A percentile compares a stretch with the other conserved stretches of the same genome.
phyloP scores from a whole-genome alignment of 2,113 vertebrate genomes.

The Corythoichthys haematopterus region DNA sequence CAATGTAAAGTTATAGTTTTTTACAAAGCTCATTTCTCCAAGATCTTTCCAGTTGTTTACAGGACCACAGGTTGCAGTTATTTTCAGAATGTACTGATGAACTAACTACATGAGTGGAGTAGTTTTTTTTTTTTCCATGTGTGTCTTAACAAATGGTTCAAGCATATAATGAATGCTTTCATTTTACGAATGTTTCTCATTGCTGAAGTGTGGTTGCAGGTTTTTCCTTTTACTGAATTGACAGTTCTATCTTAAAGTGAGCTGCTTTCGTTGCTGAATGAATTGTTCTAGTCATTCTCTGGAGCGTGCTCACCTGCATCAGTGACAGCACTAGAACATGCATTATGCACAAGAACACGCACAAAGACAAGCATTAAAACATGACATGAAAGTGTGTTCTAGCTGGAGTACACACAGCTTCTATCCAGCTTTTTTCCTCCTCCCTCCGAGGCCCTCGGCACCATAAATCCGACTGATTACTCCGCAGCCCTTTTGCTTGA shows the following conservation, averaged over 20 bases:
- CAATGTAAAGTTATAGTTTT: neutral
- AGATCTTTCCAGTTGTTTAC: neutral
- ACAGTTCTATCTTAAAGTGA: neutral
- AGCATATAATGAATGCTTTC: neutral
- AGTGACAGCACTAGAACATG: neutral
- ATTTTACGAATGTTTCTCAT: neutral
- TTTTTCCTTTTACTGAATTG: neutral
- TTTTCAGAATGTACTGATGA: no score
- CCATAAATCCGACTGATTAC: slow-evolving; percentile 99
- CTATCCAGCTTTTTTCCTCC: slow-evolving; percentile 71
- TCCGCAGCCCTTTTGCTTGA: slow-evolving; percentile 96
- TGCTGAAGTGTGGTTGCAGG: neutral
- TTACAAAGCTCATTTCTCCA: neutral
- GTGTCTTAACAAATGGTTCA: neutral
- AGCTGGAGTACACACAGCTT: slow-evolving; percentile 75
- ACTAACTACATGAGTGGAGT: neutral
- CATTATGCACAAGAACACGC: neutral
- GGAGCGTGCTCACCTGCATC: neutral
- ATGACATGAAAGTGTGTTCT: slow-evolving; percentile 19
- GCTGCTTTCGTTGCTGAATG: neutral
- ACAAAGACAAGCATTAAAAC: neutral
- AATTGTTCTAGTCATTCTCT: no score
- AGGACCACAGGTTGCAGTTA: no score
- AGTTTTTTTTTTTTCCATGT: neutral
- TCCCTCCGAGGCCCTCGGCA: slow-evolving; percentile 62